phyloP scores from a whole-genome alignment of 35 echinoderm and acorn worm species.

The Acanthaster planci region DNA sequence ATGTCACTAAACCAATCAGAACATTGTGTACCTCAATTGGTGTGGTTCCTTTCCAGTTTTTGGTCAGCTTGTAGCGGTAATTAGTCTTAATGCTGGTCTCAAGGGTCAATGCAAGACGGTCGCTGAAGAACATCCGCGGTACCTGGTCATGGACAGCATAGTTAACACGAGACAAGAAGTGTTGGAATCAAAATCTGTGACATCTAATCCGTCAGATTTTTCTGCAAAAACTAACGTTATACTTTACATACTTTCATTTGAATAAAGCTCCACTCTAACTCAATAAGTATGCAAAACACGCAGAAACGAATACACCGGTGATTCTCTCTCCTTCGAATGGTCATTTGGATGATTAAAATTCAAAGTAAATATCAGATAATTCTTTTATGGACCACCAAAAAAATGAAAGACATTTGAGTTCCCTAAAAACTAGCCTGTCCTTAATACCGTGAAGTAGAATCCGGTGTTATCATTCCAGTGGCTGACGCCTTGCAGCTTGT shows the following conservation, averaged over 20 bases:
- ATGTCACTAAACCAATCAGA: not conserved
- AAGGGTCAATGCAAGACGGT: constrained; percentile 35
- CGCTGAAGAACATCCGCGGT: constrained; percentile 41
- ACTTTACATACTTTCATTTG: no score
- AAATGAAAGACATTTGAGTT: no score
- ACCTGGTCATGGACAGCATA: not conserved
- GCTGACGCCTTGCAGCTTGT: not conserved
- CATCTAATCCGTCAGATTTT: no score
- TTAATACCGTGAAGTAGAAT: constrained; percentile 6
- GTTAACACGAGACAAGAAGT: no score
- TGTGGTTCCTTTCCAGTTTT: constrained; percentile 34
- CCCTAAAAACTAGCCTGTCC: no score
- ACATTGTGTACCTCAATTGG: not conserved
- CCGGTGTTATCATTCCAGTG: not conserved
- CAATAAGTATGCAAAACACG: no score
- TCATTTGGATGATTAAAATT: not conserved
- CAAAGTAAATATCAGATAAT: not conserved
- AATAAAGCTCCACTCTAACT: no score
- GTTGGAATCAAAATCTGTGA: no score
- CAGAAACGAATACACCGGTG: no score
- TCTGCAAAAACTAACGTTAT: no score
- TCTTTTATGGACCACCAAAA: no score
- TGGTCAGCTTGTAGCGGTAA: constrained; percentile 29
- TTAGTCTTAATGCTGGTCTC: constrained; percentile 23
- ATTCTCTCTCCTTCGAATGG: no score